phyloP scores from a whole-genome alignment of 2,888 invertebrate species.

The Dolomedes plantarius region DNA sequence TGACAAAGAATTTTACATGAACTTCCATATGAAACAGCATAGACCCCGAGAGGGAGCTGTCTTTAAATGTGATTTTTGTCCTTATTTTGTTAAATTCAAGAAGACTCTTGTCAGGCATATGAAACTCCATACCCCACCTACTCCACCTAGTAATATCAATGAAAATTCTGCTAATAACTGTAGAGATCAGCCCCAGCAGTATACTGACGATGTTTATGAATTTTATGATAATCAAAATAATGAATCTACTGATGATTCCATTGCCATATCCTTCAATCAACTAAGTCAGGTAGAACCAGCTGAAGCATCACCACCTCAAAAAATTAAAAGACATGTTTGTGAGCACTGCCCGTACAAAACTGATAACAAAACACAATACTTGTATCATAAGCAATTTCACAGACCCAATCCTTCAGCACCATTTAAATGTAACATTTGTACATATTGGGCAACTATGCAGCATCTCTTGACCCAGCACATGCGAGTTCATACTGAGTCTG shows the following conservation, averaged over 20 bases:
- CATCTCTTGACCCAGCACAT: slow-evolving; percentile 90
- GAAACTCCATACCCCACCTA: slow-evolving; percentile 79
- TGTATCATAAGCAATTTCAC: slow-evolving; percentile 92
- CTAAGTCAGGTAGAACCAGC: slow-evolving; percentile 36
- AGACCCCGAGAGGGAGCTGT: slow-evolving; percentile 82
- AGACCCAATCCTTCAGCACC: slow-evolving; percentile 83
- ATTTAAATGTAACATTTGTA: slow-evolving; percentile 88
- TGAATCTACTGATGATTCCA: slow-evolving; percentile 79
- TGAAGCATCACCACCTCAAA: slow-evolving; percentile 31
- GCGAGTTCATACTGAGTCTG: slow-evolving; percentile 81
- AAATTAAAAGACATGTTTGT: slow-evolving; percentile 81
- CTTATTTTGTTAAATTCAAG: slow-evolving; percentile 80
- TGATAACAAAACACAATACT: slow-evolving; percentile 89
- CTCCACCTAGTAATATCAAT: not conserved
- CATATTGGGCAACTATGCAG: slow-evolving; percentile 86
- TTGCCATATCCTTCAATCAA: slow-evolving; percentile 52
- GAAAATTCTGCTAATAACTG: not conserved
- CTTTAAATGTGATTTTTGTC: slow-evolving; percentile 88
- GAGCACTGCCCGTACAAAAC: slow-evolving; percentile 89
- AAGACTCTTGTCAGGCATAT: slow-evolving; percentile 83
- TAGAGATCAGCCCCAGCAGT: not conserved
- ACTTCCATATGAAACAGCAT: slow-evolving; percentile 84
- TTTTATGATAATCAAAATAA: slow-evolving; percentile 25
- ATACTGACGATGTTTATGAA: slow-evolving; percentile 6
- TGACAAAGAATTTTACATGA: slow-evolving; percentile 80